Base-by-base conservation (phyloP, 1,140 invertebrate species). In the Zaprionus inermis region DNA sequence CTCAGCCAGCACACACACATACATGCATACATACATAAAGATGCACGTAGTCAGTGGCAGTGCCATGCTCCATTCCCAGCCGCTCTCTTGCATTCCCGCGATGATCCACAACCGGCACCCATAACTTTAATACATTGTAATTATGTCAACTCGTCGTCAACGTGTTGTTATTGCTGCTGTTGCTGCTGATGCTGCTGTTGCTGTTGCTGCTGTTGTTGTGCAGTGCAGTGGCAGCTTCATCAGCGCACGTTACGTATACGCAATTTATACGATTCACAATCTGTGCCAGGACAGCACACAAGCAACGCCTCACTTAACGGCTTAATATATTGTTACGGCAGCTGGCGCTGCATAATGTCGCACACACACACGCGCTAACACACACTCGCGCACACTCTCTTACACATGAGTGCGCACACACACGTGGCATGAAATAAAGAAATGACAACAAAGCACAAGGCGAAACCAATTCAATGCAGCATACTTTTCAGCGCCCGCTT, bases 311-410 rank as follows among this genome's bases (percentile, higher is more conserved):
- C 83, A 88, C 83, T 88, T 88, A 88, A 88, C 84, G 74, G 84
- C 78, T 88, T 88, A 88, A 88, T 88, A 88, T 89, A 89, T 88
- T 89, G 84, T 88, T 80, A 72, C 84, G 71, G 84, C 84, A 84
- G 80, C 80, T 80, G 83, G 77, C 70, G 49, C 61, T 70, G 79
- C 83, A 86, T 86, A 88, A 86, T 88, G 66, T 64, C 20, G 11
- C 64, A 41, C 58, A 36, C 67, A 32, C 55, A 68, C 49, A 73
- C 34, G 59, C 66, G 34, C 36, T 51, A 10, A 61, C 22, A 2
- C 1, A 5, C 24, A 5, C 24, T 28, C n/a, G n/a, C 44, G 32
- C 60, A 49, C 18, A 41, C 41, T 49, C 24, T 32, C 24, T 57
- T 44, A 58, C 76, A 77, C 44, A 76, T 77, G 81, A 70, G 60